These are phyloP conservation scores for Urocynchramus pylzowi DNA, from an alignment of 2,113 vertebrate genomes.

Conservation along the genomic window DNA sequence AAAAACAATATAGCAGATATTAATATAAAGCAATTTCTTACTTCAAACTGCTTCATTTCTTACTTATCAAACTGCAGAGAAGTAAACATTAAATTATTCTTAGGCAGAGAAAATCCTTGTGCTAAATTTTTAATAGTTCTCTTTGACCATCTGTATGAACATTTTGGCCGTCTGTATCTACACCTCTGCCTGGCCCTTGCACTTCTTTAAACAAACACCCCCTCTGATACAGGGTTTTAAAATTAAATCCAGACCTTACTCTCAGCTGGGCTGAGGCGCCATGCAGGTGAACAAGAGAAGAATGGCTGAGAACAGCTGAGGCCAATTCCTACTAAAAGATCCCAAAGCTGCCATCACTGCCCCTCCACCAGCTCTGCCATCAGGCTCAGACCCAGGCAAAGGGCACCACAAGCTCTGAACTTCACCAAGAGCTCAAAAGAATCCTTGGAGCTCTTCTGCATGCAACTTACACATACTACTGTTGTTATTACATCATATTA, in stretches of 20 bases:
- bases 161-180: not conserved
- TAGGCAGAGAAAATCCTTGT: not conserved
- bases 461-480: not conserved
- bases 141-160: not conserved
- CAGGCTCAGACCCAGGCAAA: rapidly evolving
- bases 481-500: no score
- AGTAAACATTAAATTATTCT: not conserved
- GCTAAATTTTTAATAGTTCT: not conserved
- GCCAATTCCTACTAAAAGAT: not conserved
- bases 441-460: not conserved
- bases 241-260: not conserved
- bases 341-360: no score
- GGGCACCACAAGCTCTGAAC: rapidly evolving
- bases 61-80: no score
- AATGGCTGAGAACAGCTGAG: not conserved
- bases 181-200: not conserved
- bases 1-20: not conserved
- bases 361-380: rapidly evolving
- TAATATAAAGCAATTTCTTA: not conserved
- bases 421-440: not conserved
- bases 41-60: not conserved
- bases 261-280: not conserved
- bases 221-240: rapidly evolving
- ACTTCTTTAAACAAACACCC: not conserved
- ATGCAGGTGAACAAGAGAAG: not conserved